Percentiles rank a stretch among this genome's conserved stretches.
These are phyloP conservation scores for Micronycteris hirsuta DNA, from an alignment of 2,113 vertebrate genomes.

Conservation along the genomic window DNA sequence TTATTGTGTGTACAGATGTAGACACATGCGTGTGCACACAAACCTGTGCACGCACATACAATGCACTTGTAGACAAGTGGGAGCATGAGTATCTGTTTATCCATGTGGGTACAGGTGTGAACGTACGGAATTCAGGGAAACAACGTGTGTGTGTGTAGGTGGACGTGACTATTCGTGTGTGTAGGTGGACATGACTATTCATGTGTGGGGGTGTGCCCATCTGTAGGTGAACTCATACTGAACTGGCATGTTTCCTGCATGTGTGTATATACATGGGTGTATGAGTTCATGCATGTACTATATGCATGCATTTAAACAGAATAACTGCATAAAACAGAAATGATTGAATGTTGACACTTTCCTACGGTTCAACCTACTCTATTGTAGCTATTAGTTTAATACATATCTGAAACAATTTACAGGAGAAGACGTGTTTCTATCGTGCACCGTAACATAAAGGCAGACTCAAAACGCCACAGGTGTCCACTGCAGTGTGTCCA, in stretches of 20 bases:
- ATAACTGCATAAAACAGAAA: background rate
- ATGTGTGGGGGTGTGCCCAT: background rate
- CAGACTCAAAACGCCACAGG: background rate
- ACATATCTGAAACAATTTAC: background rate
- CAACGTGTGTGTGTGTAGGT: background rate
- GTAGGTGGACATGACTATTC: background rate
- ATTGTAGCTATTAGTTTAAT: background rate
- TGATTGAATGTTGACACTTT: background rate
- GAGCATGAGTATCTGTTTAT: background rate
- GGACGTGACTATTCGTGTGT: background rate
- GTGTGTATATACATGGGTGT: background rate
- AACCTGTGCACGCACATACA: too few relatives aligned
- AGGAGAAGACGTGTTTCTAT: background rate
- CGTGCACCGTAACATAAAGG: background rate
- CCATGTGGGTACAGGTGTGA: background rate
- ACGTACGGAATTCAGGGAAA: background rate
- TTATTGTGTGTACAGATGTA: background rate
- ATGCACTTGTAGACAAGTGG: background rate
- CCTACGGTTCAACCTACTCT: background rate
- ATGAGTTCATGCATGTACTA: background rate
- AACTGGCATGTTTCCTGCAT: background rate
- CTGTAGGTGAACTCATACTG: background rate
- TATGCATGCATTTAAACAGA: background rate
- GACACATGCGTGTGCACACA: background rate
- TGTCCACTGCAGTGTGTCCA: too few relatives aligned